Conservation (phyloP, 2,113 vertebrate species). For the Proteles cristata region DNA sequence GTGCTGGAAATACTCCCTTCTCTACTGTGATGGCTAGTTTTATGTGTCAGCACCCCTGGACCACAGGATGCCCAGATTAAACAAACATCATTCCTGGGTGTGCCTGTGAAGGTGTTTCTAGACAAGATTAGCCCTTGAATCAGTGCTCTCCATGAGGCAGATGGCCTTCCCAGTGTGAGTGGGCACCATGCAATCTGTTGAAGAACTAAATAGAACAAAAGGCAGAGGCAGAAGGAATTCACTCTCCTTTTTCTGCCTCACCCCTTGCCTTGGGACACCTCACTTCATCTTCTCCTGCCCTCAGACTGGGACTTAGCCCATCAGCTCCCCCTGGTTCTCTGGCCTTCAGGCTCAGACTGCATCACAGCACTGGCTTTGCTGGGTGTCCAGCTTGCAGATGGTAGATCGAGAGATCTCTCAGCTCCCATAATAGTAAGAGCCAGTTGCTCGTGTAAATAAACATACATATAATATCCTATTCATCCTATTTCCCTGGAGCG, state of each 20-base stretch:
- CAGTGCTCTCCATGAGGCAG: neutral
- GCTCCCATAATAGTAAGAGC: neutral
- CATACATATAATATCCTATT: no score
- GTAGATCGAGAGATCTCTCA: neutral
- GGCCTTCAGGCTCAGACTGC: neutral
- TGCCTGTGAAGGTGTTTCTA: neutral
- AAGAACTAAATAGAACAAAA: neutral
- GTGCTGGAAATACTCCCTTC: neutral
- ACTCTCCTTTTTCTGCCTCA: neutral
- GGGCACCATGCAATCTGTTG: neutral
- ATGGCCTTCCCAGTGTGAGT: neutral
- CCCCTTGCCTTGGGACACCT: neutral
- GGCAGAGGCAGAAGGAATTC: neutral
- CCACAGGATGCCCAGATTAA: neutral
- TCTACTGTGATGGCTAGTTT: neutral
- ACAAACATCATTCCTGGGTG: neutral
- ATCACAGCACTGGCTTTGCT: no score
- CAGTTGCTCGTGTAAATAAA: neutral
- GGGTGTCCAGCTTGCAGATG: neutral
- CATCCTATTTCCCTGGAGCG: neutral
- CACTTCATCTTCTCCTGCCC: neutral
- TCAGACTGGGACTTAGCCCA: neutral
- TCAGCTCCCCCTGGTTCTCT: neutral
- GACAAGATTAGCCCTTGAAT: neutral
- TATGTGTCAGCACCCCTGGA: neutral